Percentiles rank a stretch among this genome's conserved stretches.
These are phyloP conservation scores for Cisticola juncidis DNA, from an alignment of 2,113 vertebrate genomes.

Conservation along the genomic window DNA sequence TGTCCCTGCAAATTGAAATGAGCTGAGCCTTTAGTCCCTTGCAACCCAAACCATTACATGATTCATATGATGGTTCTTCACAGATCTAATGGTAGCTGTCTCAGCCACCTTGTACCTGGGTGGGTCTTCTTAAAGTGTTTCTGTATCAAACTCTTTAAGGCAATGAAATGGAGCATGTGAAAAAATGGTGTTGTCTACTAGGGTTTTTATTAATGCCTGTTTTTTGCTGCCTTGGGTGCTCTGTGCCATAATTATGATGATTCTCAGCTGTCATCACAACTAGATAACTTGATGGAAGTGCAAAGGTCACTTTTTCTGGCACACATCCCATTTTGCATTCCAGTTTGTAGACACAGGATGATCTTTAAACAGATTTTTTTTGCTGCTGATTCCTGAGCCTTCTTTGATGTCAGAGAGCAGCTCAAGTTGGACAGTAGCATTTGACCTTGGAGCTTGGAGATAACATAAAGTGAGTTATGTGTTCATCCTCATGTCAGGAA, in stretches of 20 bases:
- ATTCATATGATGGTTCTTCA: background rate
- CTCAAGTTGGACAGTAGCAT: background rate
- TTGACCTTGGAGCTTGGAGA: background rate
- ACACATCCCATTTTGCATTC: background rate
- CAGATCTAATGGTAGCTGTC: background rate
- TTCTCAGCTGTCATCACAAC: background rate
- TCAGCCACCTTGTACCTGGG: background rate
- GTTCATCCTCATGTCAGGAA: background rate
- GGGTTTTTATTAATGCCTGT: background rate
- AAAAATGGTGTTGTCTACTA: background rate
- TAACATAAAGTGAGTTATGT: background rate
- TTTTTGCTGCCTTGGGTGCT: background rate
- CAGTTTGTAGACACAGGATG: background rate
- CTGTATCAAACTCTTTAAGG: background rate
- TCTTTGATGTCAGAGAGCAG: background rate
- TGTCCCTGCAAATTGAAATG: background rate
- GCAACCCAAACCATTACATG: background rate
- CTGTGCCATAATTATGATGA: rapidly evolving
- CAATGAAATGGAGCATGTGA: background rate
- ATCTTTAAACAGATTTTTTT: background rate
- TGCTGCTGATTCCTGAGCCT: background rate
- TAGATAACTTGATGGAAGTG: background rate
- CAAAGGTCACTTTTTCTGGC: background rate
- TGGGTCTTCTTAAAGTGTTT: background rate
- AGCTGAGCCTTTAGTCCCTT: background rate